phyloP scores from a whole-genome alignment of 2,888 invertebrate species.

The Cataglyphis cursor region DNA sequence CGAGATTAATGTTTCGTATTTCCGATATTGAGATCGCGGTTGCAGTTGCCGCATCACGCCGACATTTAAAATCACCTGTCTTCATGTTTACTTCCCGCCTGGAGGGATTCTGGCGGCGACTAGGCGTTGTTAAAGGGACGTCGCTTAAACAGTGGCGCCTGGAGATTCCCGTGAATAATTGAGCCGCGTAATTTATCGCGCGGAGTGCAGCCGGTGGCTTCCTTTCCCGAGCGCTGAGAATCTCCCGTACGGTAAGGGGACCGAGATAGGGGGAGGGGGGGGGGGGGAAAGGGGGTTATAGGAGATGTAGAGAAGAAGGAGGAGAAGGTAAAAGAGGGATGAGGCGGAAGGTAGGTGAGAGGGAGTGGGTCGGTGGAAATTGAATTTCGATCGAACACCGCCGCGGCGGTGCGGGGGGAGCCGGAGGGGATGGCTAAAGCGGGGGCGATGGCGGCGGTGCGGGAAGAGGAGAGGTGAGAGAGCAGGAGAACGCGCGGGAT shows the following conservation, averaged over 20 bases:
- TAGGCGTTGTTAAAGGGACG: slow-evolving; percentile 28
- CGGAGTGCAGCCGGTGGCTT: slow-evolving; percentile 83
- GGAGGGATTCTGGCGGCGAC: slow-evolving; percentile 24
- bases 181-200: slow-evolving; percentile 85
- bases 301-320: slow-evolving; percentile 70
- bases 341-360: slow-evolving; percentile 73
- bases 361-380: slow-evolving; percentile 84
- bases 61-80: slow-evolving; percentile 51
- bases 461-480: slow-evolving; percentile 53
- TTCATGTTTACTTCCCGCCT: slow-evolving; percentile 45
- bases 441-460: slow-evolving; percentile 46
- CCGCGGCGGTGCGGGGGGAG: slow-evolving; percentile 69
- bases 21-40: background rate
- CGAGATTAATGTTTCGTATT: slow-evolving; percentile 22
- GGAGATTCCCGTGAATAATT: slow-evolving; percentile 85
- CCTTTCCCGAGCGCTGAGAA: slow-evolving; percentile 78
- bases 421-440: slow-evolving; percentile 57
- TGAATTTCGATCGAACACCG: slow-evolving; percentile 86
- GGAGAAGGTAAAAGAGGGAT: slow-evolving; percentile 45
- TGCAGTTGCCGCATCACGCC: slow-evolving; percentile 37
- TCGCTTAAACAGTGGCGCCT: slow-evolving; percentile 74
- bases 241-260: slow-evolving; percentile 67
- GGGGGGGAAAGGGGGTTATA: slow-evolving; percentile 43
- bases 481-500: slow-evolving; percentile 55
- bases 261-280: background rate